A percentile compares a stretch with the other conserved stretches of the same genome.
Evolutionary conservation across 1,140 invertebrate genomes (phyloP).

Genomic region (Drosophila ironensis): DNA sequence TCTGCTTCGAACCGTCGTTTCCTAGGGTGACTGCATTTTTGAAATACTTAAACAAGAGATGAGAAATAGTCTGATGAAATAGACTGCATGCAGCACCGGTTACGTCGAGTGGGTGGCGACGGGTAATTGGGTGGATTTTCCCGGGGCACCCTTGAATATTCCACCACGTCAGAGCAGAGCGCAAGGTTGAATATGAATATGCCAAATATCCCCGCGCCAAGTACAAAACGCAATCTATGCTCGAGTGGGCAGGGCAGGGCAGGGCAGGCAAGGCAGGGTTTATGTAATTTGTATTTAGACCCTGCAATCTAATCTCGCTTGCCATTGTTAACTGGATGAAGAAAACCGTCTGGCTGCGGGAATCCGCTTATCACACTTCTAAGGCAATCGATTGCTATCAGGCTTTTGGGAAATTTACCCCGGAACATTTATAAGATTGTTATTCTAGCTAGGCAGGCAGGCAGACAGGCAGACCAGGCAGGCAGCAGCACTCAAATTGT

Average conservation of each 20-base stretch:
- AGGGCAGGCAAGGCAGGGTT: too few relatives aligned
- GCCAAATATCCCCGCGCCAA: too few relatives aligned
- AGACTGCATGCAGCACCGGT: neutral
- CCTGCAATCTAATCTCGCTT: slow-evolving; percentile 8
- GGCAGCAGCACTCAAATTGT: neutral
- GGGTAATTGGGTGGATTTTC: slow-evolving; percentile 15
- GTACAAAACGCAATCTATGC: too few relatives aligned
- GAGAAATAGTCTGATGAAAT: neutral
- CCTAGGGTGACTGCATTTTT: slow-evolving; percentile 55
- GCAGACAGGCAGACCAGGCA: too few relatives aligned
- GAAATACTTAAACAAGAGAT: slow-evolving; percentile 52
- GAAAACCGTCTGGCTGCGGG: neutral
- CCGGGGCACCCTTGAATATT: neutral
- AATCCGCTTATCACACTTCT: slow-evolving; percentile 7
- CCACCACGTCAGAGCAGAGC: too few relatives aligned
- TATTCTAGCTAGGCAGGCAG: too few relatives aligned
- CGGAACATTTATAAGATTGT: slow-evolving; percentile 17
- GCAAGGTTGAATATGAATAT: too few relatives aligned
- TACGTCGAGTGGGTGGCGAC: slow-evolving; percentile 20
- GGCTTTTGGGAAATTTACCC: neutral
- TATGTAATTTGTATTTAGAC: too few relatives aligned
- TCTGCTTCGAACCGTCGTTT: neutral
- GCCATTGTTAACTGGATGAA: neutral
- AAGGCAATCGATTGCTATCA: slow-evolving; percentile 14
- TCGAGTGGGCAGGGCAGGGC: too few relatives aligned